A percentile compares a stretch with the other conserved stretches of the same genome.
Conservation (phyloP, 2,888 invertebrate species). For the Sepiola atlantica region DNA sequence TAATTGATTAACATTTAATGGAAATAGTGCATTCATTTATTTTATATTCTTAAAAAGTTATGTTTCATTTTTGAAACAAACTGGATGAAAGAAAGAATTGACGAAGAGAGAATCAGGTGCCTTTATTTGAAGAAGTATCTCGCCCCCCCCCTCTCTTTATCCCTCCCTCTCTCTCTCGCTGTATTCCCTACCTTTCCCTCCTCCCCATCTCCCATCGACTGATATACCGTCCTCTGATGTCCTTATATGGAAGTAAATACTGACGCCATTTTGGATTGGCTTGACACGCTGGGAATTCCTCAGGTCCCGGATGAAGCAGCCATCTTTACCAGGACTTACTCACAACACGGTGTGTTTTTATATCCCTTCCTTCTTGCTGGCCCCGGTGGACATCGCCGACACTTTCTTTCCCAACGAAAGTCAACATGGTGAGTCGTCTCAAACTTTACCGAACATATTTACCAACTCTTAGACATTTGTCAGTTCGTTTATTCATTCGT, state of each 20-base stretch:
- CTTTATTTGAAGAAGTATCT: not conserved
- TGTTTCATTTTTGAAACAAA: not conserved
- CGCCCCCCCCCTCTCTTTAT: not conserved
- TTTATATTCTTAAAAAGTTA: too few species aligned
- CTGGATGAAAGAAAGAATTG: not conserved
- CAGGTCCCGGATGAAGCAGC: constrained; percentile 47
- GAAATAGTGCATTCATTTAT: too few species aligned
- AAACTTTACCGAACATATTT: not conserved
- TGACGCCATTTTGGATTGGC: constrained; percentile 47
- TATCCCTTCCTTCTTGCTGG: constrained; percentile 1
- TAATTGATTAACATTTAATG: too few species aligned
- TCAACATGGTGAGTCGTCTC: constrained; percentile 20
- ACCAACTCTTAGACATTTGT: not conserved
- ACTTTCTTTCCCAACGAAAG: constrained; percentile 32
- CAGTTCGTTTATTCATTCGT: not conserved
- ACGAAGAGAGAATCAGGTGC: not conserved
- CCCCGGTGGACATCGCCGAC: constrained; percentile 3
- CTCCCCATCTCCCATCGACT: not conserved
- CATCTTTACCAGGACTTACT: constrained; percentile 41
- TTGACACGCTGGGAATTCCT: constrained; percentile 45
- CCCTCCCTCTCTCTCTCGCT: not conserved
- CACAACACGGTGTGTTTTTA: not conserved
- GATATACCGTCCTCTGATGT: constrained; percentile 4
- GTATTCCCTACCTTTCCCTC: not conserved
- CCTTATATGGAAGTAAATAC: constrained; percentile 48